phyloP scores from a whole-genome alignment of 64 coral and sea anemone genomes.

The Montipora cactus region DNA sequence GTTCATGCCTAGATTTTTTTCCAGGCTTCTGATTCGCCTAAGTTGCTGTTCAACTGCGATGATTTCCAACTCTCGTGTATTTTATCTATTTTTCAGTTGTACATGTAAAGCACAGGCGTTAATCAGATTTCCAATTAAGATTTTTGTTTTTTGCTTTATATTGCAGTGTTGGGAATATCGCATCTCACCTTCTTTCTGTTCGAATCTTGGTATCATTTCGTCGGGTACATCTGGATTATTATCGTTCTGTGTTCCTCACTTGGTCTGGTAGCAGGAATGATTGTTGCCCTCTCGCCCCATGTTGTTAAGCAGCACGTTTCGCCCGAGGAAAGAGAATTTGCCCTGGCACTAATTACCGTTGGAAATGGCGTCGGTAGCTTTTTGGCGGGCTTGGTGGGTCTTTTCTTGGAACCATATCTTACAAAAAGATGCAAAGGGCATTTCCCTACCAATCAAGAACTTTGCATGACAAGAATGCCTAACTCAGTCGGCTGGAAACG shows the following conservation, averaged over 20 bases:
- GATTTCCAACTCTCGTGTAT: no score
- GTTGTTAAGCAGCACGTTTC: constrained; percentile 12
- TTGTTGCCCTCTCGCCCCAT: constrained; percentile 71
- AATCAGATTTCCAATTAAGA: no score
- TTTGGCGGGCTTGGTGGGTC: constrained; percentile 40
- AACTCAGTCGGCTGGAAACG: constrained; percentile 66
- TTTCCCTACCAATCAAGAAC: constrained; percentile 37
- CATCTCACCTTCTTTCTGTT: constrained; percentile 68
- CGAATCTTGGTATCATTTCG: constrained; percentile 81
- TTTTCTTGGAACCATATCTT: constrained; percentile 55
- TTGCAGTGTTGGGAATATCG: background rate
- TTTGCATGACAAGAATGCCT: constrained; percentile 59
- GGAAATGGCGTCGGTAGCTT: constrained; percentile 65
- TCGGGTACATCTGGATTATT: constrained; percentile 67
- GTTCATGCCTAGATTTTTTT: no score
- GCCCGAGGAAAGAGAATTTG: constrained; percentile 75
- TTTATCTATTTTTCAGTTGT: no score
- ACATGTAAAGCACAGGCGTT: no score
- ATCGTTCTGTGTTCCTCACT: constrained; percentile 70
- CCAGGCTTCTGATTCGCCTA: no score
- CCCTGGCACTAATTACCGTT: constrained; percentile 66
- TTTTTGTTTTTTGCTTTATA: background rate
- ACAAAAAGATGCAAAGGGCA: constrained; percentile 23
- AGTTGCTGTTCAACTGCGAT: no score
- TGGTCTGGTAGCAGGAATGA: constrained; percentile 66